phyloP scores from a whole-genome alignment of 1,140 invertebrate species.

The Eumeta japonica region DNA sequence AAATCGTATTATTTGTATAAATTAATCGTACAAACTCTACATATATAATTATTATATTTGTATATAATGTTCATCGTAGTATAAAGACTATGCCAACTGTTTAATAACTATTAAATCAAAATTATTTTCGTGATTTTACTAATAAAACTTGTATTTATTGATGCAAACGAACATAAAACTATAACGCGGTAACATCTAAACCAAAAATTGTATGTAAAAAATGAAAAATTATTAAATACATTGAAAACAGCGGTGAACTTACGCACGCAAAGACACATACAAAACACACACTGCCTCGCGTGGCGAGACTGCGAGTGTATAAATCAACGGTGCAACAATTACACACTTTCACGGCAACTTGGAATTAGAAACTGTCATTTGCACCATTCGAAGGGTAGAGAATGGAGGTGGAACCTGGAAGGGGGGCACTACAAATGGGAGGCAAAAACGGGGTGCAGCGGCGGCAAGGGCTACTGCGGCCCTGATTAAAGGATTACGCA shows the following conservation, averaged over 20 bases:
- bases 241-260: no score
- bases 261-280: conserved; percentile 16
- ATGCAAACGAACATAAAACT: no score
- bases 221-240: no score
- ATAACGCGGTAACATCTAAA: no score
- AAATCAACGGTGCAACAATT: conserved; percentile 55
- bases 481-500: conserved; percentile 54
- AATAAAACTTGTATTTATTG: not conserved
- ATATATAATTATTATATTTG: no score
- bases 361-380: conserved; percentile 61
- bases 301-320: conserved; percentile 40
- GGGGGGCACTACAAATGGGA: conserved; percentile 34
- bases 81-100: no score
- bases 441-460: conserved; percentile 47
- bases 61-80: no score
- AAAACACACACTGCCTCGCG: conserved; percentile 20
- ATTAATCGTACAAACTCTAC: no score
- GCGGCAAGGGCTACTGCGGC: conserved; percentile 45
- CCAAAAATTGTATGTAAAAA: no score
- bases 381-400: conserved; percentile 45
- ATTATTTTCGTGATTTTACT: not conserved
- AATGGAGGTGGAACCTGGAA: conserved; percentile 15
- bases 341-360: conserved; percentile 58
- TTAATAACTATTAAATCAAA: not conserved
- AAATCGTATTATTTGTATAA: no score